Evolutionary conservation across 2,888 invertebrate genomes (phyloP), one percentile per base, ranked within the genome.

Genomic region (Agrochola circellaris): DNA sequence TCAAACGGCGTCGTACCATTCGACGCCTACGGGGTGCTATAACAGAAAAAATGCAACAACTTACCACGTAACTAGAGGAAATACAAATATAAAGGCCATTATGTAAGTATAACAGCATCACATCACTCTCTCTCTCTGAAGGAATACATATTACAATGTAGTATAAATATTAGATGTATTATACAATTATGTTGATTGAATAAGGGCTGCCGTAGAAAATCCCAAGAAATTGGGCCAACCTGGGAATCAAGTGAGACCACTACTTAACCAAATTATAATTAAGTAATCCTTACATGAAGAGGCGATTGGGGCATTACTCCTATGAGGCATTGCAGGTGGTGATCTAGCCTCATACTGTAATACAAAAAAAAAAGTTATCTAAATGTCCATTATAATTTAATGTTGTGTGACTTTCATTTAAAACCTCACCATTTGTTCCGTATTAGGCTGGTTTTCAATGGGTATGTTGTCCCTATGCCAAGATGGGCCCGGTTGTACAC

Each of bases 201-300:
- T 8, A 60, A 26, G 15, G 17, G 26, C 8, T 17, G 58, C 58
- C 17, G 58, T 60, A 17, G 58, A 60, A 51, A 58, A n/a, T 7
- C 58, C n/a, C 58, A 58, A 26, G 15, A 58, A n/a, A 15, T 60
- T 26, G 17, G 58, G 17, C 8, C 56, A 58, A 23, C 2, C 56
- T 58, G 56, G 6, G 58, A 17, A 26, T 26, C 26, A n/a, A 58
- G 54, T 58, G 15, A 60, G 7, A 17, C 8, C 58, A 17, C 7
- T 26, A 51, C 0, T 51, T 51, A 51, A 51, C 51, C 6, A 51
- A 51, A 51, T 20, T 51, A 51, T 51, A 51, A 58, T 69, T 45
- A 42, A 58, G 58, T 58, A 7, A 42, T 42, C n/a, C 69, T 69
- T 58, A 69, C 68, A 69, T 56, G 38, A 56, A 56, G n/a, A 17